These are phyloP conservation scores for Hippocampus zosterae DNA, from an alignment of 2,113 vertebrate species.

Conservation along the genomic window DNA sequence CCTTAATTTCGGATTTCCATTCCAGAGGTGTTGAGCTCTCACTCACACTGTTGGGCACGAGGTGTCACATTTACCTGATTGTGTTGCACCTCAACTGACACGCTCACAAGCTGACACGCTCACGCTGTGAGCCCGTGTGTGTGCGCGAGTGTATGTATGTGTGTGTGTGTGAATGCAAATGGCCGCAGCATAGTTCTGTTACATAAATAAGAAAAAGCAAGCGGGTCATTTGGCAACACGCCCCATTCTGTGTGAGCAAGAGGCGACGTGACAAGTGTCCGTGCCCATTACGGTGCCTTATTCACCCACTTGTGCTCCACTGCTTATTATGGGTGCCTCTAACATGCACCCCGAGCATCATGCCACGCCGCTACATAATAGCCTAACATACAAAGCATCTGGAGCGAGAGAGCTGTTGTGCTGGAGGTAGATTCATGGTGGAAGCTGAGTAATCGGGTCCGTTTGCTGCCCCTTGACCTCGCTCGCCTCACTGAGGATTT, in stretches of 20 bases:
- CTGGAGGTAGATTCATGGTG: constrained; percentile 47
- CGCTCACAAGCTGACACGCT: constrained; percentile 38
- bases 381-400: constrained; percentile 52
- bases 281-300: constrained; percentile 65
- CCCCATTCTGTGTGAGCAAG: constrained; percentile 46
- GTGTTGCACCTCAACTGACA: constrained; percentile 44
- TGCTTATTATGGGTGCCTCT: constrained; percentile 49
- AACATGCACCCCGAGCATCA: constrained; percentile 43
- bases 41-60: constrained; percentile 42
- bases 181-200: constrained; percentile 12
- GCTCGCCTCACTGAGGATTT: constrained; percentile 22
- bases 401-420: constrained; percentile 42
- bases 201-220: constrained; percentile 37
- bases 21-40: constrained; percentile 72
- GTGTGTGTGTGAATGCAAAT: constrained; percentile 15
- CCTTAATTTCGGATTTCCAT: constrained; percentile 69
- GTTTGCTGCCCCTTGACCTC: background rate
- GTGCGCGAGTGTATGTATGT: constrained; percentile 1
- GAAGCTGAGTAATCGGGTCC: constrained; percentile 14
- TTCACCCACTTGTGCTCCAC: constrained; percentile 50
- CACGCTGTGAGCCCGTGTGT: background rate
- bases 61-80: constrained; percentile 59
- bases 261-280: constrained; percentile 71
- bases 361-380: constrained; percentile 55
- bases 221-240: constrained; percentile 58